Percentiles rank a stretch among this genome's conserved stretches.
These are phyloP conservation scores for Drosophila picticornis DNA, from an alignment of 2,888 invertebrate species.

Conservation along the genomic window DNA sequence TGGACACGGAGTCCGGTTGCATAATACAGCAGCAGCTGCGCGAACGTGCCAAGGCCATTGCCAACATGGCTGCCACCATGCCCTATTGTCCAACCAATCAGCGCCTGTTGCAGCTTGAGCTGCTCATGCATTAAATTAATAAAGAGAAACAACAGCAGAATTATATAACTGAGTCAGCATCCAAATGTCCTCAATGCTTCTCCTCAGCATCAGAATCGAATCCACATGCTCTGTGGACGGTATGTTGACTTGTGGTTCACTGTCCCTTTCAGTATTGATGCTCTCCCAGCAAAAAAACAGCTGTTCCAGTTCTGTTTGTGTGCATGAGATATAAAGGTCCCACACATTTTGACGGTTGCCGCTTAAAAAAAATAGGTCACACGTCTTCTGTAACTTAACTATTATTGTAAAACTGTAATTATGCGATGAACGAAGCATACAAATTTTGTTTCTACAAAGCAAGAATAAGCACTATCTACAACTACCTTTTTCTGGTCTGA, in stretches of 20 bases:
- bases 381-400: not conserved
- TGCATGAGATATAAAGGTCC: not conserved
- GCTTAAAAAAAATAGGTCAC: not conserved
- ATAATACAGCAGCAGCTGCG: constrained; percentile 87
- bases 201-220: no score
- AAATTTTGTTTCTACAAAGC: no score
- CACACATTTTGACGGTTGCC: not conserved
- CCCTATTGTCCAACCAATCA: constrained; percentile 97
- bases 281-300: not conserved
- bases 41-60: constrained; percentile 94
- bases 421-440: not conserved
- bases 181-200: constrained; percentile 33
- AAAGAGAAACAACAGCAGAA: not conserved
- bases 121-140: constrained; percentile 92
- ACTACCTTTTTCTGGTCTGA: not conserved
- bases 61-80: constrained; percentile 97
- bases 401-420: not conserved
- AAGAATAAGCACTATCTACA: not conserved
- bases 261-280: not conserved
- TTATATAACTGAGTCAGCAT: constrained; percentile 47
- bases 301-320: not conserved
- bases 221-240: constrained; percentile 1
- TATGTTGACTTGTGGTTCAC: not conserved
- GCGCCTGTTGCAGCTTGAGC: constrained; percentile 96
- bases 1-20: constrained; percentile 61